Evolutionary conservation across 2,797 vertebrate genomes (phyloP), one percentile per base, ranked within the genome.

Genomic region (Micromesistius poutassou): DNA sequence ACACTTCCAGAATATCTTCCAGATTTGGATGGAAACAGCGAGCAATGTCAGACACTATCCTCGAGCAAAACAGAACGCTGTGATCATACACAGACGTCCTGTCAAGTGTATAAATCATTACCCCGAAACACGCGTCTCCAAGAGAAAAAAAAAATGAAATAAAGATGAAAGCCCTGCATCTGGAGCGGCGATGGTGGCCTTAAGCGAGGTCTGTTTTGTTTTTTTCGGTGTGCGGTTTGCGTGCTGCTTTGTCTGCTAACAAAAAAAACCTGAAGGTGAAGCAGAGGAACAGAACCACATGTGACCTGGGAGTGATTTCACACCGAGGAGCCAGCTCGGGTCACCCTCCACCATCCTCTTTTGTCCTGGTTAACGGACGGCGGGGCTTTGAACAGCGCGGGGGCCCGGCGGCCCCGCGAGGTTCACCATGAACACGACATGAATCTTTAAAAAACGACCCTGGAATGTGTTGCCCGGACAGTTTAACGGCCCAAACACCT

Each of bases 291-390:
- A 90, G 80, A 93, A 93, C 87, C 92, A 94, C 83, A 91, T 94
- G 92, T 91, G 91, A 91, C 91, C 92, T 84, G 85, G 81, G 83
- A 87, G 88, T 85, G 89, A 92, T 94, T 92, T 93, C 88, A 91
- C 91, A 90, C 92, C 76, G 79, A 82, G 76, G 85, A 87, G 85
- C 84, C 68, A 30, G 90, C 89, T 88, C 87, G 85, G 90, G 89
- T 91, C 91, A 90, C 40, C 78, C 83, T 88, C 84, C 83, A 87
- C 84, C 84, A 33, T 91, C 84, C 83, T 83, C 79, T 85, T 91
- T 83, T 88, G 84, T 90, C 89, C 89, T 81, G 72, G 84, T 71
- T 72, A 75, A 74, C 42, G 72, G 71, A 25, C 72, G 40, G 30
- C 25, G 28, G 28, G 77, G 85, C 88, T 89, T 90, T 92, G 88